phyloP scores from a whole-genome alignment of 64 coral and sea anemone genomes.

The Orbicella faveolata region DNA sequence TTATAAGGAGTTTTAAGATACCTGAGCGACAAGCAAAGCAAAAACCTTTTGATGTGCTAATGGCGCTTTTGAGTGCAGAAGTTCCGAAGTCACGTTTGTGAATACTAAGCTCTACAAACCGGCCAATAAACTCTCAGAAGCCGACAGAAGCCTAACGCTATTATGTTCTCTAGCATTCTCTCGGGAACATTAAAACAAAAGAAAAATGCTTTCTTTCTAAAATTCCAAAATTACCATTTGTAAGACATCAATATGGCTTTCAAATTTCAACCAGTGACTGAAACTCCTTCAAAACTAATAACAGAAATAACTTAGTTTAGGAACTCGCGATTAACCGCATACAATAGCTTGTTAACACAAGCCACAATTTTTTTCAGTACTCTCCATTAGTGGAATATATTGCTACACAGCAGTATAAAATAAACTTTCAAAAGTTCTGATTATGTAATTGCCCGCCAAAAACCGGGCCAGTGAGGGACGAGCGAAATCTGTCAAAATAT shows the following conservation, averaged over 20 bases:
- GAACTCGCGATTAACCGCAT: not conserved
- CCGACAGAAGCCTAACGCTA: not conserved
- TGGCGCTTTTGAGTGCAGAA: not conserved
- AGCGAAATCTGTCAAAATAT: not conserved
- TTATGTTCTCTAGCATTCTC: not conserved
- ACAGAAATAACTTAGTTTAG: not conserved
- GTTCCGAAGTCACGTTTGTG: not conserved
- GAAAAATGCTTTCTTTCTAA: not conserved
- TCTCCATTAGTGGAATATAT: not conserved
- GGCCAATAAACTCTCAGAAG: not conserved
- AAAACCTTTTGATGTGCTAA: not conserved
- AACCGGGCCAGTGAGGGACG: not conserved
- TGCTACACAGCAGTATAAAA: too few relatives aligned
- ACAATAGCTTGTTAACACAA: not conserved
- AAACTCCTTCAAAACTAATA: too few relatives aligned
- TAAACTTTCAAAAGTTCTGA: not conserved
- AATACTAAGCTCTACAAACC: too few relatives aligned
- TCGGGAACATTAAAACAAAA: not conserved
- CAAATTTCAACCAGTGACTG: too few relatives aligned
- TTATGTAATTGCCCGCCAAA: not conserved
- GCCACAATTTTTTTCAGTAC: not conserved
- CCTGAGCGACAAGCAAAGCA: not conserved
- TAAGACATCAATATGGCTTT: not conserved
- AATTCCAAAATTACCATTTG: constrained; percentile 1
- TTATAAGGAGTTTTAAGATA: constrained; percentile 7